These are phyloP conservation scores for Leistus spinibarbis DNA, from an alignment of 2,888 invertebrate species.

Conservation along the genomic window DNA sequence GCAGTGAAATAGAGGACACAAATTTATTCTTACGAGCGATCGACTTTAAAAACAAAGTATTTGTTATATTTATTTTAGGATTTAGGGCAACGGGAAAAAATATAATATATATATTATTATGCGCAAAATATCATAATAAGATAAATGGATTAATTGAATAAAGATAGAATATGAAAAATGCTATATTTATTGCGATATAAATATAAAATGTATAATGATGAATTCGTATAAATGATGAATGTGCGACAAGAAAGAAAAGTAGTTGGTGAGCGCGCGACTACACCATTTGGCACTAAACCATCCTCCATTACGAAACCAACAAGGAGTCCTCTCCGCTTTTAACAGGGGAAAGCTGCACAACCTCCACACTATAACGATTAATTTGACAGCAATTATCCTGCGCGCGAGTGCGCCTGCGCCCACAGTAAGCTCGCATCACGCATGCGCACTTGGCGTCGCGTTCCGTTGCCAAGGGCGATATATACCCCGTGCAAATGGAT, in stretches of 20 bases:
- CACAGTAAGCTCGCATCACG: not conserved
- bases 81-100: too few relatives aligned
- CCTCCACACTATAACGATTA: not conserved
- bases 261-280: not conserved
- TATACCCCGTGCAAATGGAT: not conserved
- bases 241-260: not conserved
- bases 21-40: too few relatives aligned
- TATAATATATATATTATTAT: too few relatives aligned
- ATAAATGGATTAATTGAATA: too few relatives aligned
- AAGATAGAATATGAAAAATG: too few relatives aligned
- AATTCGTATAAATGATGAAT: too few relatives aligned
- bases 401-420: not conserved
- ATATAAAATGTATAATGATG: too few relatives aligned
- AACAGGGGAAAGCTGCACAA: not conserved
- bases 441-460: not conserved
- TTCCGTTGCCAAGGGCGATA: not conserved
- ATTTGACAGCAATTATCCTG: not conserved
- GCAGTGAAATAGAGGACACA: too few relatives aligned
- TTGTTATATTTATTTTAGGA: too few relatives aligned
- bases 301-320: not conserved
- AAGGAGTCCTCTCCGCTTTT: not conserved
- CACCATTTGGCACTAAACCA: not conserved
- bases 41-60: too few relatives aligned
- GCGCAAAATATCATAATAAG: too few relatives aligned
- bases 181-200: too few relatives aligned